Conservation (phyloP, 23 tunicate genomes). For the Aplidium turbinatum region DNA sequence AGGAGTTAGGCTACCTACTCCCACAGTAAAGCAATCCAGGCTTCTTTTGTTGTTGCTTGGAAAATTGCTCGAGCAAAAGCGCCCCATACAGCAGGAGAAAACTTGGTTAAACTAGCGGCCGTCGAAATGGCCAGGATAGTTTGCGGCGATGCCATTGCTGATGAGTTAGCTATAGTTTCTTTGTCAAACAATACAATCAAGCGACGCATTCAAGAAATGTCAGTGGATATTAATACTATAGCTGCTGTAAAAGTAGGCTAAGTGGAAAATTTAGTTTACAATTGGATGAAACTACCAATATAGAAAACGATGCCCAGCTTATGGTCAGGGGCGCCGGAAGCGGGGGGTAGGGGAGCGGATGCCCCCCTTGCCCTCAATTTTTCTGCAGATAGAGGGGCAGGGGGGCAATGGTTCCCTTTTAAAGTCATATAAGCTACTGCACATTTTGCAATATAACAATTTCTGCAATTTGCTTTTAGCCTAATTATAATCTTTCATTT, state of each 20-base stretch:
- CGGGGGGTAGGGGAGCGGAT: too few relatives aligned
- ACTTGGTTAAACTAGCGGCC: too few relatives aligned
- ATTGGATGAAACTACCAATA: not conserved
- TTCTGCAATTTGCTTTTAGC: too few relatives aligned
- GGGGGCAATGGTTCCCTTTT: too few relatives aligned
- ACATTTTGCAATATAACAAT: too few relatives aligned
- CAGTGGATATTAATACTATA: slow-evolving; percentile 9
- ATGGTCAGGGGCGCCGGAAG: too few relatives aligned
- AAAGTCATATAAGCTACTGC: too few relatives aligned
- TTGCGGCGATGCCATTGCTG: not conserved
- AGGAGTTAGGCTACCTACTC: slow-evolving; percentile 23
- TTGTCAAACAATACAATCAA: slow-evolving; percentile 37
- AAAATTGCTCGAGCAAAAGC: slow-evolving; percentile 31
- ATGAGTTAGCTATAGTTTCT: slow-evolving; percentile 15
- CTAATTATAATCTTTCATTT: too few relatives aligned
- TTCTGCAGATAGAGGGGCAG: too few relatives aligned
- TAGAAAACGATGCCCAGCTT: not conserved
- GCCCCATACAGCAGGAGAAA: too few relatives aligned
- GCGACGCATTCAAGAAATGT: slow-evolving; percentile 22
- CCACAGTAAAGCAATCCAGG: slow-evolving; percentile 31
- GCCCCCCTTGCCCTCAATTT: too few relatives aligned
- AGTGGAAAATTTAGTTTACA: slow-evolving; percentile 35
- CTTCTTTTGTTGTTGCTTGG: slow-evolving; percentile 13
- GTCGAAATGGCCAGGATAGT: slow-evolving; percentile 23
- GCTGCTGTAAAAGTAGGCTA: slow-evolving; percentile 27